Conservation (phyloP, 2,113 vertebrate species). For the Alectura lathami region DNA sequence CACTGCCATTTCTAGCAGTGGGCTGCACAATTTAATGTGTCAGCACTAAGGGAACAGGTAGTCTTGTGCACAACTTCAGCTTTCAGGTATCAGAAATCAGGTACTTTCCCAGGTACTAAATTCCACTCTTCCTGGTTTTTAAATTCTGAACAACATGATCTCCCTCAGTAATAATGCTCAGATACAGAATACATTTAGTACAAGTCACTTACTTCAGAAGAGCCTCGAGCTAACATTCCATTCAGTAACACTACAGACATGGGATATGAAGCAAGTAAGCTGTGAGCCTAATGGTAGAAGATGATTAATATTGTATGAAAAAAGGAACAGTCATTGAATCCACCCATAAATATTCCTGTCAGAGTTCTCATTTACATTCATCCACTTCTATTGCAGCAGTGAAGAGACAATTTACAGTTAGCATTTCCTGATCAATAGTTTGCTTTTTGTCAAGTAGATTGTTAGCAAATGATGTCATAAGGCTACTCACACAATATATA, state of each 20-base stretch:
- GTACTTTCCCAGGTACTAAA: neutral
- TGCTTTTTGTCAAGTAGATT: neutral
- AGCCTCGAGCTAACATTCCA: neutral
- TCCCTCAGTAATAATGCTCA: neutral
- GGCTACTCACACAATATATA: neutral
- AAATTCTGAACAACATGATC: neutral
- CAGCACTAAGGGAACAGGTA: neutral
- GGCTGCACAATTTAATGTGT: neutral
- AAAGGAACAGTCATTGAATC: neutral
- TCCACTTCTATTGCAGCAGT: neutral
- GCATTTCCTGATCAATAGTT: neutral
- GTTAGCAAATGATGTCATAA: neutral
- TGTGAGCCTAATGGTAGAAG: neutral
- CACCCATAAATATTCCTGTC: neutral
- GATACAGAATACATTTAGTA: neutral
- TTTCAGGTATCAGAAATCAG: neutral
- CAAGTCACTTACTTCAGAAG: neutral
- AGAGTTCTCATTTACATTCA: neutral
- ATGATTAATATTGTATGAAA: neutral
- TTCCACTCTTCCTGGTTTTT: neutral
- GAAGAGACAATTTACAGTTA: neutral
- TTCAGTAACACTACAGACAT: neutral
- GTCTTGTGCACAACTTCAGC: neutral
- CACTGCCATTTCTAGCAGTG: neutral
- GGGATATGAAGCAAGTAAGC: neutral